A percentile compares a stretch with the other conserved stretches of the same genome.
Evolutionary conservation across 2,113 vertebrate species (phyloP).

Genomic region (Phrynocephalus versicolor): DNA sequence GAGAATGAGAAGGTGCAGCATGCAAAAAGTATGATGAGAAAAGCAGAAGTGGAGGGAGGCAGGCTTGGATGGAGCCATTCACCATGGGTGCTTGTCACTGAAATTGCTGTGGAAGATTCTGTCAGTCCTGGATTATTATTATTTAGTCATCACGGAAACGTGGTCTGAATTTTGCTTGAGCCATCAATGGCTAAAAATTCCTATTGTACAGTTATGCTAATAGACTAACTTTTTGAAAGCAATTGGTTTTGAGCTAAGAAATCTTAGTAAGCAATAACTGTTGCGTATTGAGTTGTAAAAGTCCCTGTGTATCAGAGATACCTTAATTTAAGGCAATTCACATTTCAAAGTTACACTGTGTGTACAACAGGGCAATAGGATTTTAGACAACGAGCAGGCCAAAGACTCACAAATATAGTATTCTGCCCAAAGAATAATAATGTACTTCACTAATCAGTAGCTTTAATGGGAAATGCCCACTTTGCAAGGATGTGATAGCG

Average conservation of each 20-base stretch:
- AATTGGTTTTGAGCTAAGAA: too few relatives aligned
- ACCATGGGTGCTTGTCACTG: neutral
- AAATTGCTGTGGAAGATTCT: neutral
- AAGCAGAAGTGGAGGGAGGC: neutral
- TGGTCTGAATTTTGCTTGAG: neutral
- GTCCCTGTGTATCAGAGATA: too few relatives aligned
- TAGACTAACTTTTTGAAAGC: too few relatives aligned
- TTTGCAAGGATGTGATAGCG: slow-evolving; percentile 16
- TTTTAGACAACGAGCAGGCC: too few relatives aligned
- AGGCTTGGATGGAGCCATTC: neutral
- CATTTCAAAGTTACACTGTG: too few relatives aligned
- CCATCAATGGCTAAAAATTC: neutral
- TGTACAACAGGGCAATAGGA: too few relatives aligned
- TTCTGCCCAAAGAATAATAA: neutral
- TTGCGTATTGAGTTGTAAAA: too few relatives aligned
- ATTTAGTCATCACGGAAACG: neutral
- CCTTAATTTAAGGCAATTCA: too few relatives aligned
- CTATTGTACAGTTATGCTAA: neutral
- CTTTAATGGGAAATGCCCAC: neutral
- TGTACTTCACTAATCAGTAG: slow-evolving; percentile 3
- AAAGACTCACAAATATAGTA: too few relatives aligned
- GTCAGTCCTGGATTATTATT: neutral
- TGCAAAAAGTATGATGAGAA: neutral
- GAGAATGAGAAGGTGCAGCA: neutral
- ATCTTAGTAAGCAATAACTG: too few relatives aligned